A percentile compares a stretch with the other conserved stretches of the same genome.
These are phyloP conservation scores for Pantelozetes paolii DNA, from an alignment of 2,888 invertebrate genomes.

Conservation along the genomic window DNA sequence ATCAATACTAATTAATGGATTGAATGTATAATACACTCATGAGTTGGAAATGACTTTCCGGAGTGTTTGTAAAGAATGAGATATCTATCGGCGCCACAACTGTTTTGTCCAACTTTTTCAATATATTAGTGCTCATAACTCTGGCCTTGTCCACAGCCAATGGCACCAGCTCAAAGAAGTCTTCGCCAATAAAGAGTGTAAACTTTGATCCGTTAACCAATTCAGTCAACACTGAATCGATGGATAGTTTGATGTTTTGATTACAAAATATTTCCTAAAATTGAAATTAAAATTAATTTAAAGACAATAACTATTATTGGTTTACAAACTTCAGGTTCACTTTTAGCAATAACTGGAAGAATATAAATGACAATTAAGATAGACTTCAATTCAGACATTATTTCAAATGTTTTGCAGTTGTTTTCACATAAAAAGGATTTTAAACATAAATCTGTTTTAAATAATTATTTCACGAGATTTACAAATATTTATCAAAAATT, in stretches of 20 bases:
- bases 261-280: neutral
- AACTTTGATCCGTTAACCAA: neutral
- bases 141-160: neutral
- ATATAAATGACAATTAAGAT: too few species aligned
- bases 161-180: neutral
- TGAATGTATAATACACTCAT: neutral
- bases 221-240: neutral
- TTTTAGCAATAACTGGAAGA: too few species aligned
- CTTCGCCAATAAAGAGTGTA: neutral
- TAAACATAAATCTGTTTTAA: too few species aligned
- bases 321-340: too few species aligned
- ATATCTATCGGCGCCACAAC: neutral
- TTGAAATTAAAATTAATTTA: too few species aligned
- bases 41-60: too few species aligned
- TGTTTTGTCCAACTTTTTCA: neutral
- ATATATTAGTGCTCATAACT: neutral
- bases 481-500: too few species aligned
- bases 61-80: neutral
- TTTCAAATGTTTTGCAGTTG: too few species aligned
- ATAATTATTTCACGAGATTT: too few species aligned
- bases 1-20: neutral
- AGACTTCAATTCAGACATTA: too few species aligned
- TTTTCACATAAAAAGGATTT: too few species aligned
- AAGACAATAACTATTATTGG: too few species aligned
- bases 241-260: neutral